Evolutionary conservation across 2,797 vertebrate species (phyloP).

Genomic region (Thalassophryne amazonica): DNA sequence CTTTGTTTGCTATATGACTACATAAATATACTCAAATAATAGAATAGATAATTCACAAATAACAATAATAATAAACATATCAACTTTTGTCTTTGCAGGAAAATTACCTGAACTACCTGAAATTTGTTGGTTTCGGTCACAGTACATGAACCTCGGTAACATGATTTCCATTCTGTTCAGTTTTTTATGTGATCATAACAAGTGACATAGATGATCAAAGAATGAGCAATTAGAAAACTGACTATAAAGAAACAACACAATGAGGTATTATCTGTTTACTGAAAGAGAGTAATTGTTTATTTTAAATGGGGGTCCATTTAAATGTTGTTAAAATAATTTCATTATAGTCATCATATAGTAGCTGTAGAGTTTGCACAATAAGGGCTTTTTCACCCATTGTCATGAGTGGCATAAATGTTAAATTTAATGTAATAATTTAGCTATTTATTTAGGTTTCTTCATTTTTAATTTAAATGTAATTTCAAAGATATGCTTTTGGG

Average conservation of each 20-base stretch:
- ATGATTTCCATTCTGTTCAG: constrained; percentile 17
- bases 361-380: neutral
- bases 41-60: too few relatives aligned
- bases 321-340: neutral
- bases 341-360: constrained; percentile 5
- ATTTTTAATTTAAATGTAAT: too few relatives aligned
- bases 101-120: constrained; percentile 43
- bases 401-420: constrained; percentile 3
- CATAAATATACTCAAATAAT: neutral
- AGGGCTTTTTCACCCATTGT: neutral
- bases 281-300: too few relatives aligned
- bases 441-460: neutral
- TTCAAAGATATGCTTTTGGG: too few relatives aligned
- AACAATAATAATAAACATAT: too few relatives aligned
- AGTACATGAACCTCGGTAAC: constrained; percentile 4
- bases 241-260: too few relatives aligned
- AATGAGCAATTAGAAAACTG: neutral
- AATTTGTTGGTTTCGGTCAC: neutral
- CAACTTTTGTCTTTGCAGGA: constrained; percentile 36
- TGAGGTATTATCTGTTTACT: too few relatives aligned
- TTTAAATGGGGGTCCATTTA: too few relatives aligned
- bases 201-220: neutral
- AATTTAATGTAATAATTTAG: constrained; percentile 5
- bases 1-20: neutral
- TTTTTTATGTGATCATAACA: constrained; percentile 3